Base-by-base conservation (phyloP, 2,113 vertebrate species). In the Callaeas wilsoni region DNA sequence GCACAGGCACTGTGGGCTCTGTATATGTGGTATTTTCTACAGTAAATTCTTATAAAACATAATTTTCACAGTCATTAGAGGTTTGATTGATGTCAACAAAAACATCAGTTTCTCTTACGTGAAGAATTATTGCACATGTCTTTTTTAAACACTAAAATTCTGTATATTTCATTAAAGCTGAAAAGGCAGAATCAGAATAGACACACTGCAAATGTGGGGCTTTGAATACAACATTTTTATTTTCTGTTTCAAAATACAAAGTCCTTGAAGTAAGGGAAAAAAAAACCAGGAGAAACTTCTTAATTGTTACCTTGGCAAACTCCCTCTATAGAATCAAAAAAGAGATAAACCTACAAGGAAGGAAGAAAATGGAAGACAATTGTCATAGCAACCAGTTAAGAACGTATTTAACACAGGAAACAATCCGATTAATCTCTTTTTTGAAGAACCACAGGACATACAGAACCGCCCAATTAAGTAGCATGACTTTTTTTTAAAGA, bases 381-480 rank as follows among this genome's bases (percentile, higher is more conserved):
- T 95, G 97, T 97, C 97, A 97, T 97, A 97, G 97, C 97, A 98
- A 98, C 97, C 78, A 96, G 50, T 96, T 96, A 97, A 96, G 93
- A 94, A 93, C 44, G 96, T 84, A 96, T 71, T 95, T 47, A 95
- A 92, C 59, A 78, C 37, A 92, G 44, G 94, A 96, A 97, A 94
- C 73, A 97, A 97, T 78, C 53, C 94, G 96, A 97, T 96, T 96
- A 93, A 92, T 84, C n/a, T 97, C 59, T 17, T 85, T 39, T 82
- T 74, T 55, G 2, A 60, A 53, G 46, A 42, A 29, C 6, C 6
- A 46, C 7, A 35, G 53, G 30, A 67, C 21, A 47, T 53, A 62
- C 19, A 62, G 35, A 35, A 96, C 80, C 50, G 91, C 91, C 57
- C 78, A 87, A 42, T 89, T 90, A 59, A 59, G n/a, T 80, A 84